Percentiles rank a stretch among this genome's conserved stretches.
These are phyloP conservation scores for Drosophila pseudotalamancana DNA, from an alignment of 2,888 invertebrate species.

Conservation along the genomic window DNA sequence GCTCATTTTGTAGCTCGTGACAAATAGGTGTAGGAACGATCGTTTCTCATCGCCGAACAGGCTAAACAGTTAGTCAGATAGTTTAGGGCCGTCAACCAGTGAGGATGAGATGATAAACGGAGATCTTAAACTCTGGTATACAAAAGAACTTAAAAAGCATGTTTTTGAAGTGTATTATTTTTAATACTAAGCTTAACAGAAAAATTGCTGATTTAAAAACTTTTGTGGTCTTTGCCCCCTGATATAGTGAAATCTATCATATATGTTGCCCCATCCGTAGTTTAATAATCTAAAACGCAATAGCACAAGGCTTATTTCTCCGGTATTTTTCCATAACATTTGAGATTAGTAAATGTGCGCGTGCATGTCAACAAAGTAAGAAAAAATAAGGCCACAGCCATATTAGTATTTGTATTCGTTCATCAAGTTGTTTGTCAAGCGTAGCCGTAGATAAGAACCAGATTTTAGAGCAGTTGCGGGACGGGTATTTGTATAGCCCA, in stretches of 20 bases:
- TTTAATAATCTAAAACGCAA: neutral
- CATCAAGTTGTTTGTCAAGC: conserved; percentile 2
- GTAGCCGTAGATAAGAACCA: conserved; percentile 18
- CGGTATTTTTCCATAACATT: conserved; percentile 15
- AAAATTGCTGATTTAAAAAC: too few relatives aligned
- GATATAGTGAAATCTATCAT: neutral
- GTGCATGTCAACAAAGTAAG: conserved; percentile 36
- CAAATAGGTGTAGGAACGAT: neutral
- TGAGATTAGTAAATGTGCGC: conserved; percentile 10
- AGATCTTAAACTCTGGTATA: neutral
- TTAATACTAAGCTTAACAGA: too few relatives aligned
- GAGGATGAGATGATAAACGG: neutral
- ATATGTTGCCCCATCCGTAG: neutral
- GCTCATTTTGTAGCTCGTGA: conserved; percentile 2
- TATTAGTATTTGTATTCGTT: conserved; percentile 3
- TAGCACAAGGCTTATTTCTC: neutral
- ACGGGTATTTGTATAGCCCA: neutral
- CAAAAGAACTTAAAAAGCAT: neutral
- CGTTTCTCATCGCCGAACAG: too few relatives aligned
- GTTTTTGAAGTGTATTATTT: neutral
- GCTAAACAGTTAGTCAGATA: neutral
- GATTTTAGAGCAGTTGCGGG: neutral
- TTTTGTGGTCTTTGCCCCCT: neutral
- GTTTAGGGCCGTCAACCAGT: neutral
- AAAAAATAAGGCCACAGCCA: conserved; percentile 2